These are phyloP conservation scores for Ctenomys sociabilis DNA, from an alignment of 2,113 vertebrate genomes.

Conservation along the genomic window DNA sequence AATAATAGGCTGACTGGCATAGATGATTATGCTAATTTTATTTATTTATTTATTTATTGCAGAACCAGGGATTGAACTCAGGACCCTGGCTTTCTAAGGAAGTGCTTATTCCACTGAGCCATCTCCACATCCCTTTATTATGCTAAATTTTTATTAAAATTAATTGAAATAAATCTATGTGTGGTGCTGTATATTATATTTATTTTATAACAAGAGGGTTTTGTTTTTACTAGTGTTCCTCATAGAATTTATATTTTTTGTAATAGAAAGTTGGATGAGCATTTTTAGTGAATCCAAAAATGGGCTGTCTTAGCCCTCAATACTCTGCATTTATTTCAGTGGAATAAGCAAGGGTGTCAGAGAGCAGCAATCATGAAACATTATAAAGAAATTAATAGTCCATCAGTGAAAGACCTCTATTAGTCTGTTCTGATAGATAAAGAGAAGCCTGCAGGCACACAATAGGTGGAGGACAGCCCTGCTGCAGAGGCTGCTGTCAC, in stretches of 20 bases:
- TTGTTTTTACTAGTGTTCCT: background rate
- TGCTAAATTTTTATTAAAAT: slow-evolving; percentile 7
- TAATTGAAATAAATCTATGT: background rate
- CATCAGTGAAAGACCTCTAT: background rate
- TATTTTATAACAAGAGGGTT: slow-evolving; percentile 7
- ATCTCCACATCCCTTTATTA: too few species aligned
- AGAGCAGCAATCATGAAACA: background rate
- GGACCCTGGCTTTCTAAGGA: too few species aligned
- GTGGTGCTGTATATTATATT: background rate
- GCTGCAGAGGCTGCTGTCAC: background rate
- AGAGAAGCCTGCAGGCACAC: background rate
- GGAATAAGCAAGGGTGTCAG: background rate
- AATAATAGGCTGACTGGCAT: slow-evolving; percentile 15
- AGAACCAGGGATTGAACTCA: too few species aligned
- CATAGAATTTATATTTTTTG: background rate
- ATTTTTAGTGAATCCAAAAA: background rate
- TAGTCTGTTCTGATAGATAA: background rate
- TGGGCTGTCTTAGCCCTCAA: background rate
- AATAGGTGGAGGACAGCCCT: background rate
- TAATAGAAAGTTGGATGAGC: background rate
- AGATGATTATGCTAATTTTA: background rate
- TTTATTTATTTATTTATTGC: too few species aligned
- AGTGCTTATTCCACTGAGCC: too few species aligned
- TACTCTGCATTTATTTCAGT: background rate
- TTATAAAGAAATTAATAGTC: background rate